Conservation (phyloP, 1,140 invertebrate genomes). For the Piezodorus guildinii region DNA sequence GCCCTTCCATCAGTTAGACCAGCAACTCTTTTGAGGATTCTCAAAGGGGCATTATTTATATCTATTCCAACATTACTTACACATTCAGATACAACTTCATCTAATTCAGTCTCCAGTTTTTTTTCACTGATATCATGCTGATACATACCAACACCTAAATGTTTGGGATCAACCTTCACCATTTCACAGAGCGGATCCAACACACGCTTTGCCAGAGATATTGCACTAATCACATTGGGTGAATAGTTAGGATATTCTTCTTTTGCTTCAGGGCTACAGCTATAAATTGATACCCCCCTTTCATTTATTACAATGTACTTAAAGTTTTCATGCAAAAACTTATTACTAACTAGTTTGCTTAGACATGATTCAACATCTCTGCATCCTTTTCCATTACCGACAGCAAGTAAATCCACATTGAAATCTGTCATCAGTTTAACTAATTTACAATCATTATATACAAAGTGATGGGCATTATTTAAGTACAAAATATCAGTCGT, state of each 20-base stretch:
- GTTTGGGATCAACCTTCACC: slow-evolving; percentile 84
- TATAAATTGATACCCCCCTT: slow-evolving; percentile 81
- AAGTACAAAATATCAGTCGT: slow-evolving; percentile 55
- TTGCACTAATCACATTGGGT: slow-evolving; percentile 64
- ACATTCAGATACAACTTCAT: slow-evolving; percentile 64
- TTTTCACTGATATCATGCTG: slow-evolving; percentile 79
- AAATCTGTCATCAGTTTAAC: not conserved
- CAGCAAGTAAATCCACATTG: slow-evolving; percentile 59
- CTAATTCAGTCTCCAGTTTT: slow-evolving; percentile 55
- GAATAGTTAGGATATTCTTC: slow-evolving; percentile 76
- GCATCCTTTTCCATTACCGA: slow-evolving; percentile 83
- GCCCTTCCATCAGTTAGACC: slow-evolving; percentile 64
- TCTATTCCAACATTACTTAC: slow-evolving; percentile 89
- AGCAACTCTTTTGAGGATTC: slow-evolving; percentile 66
- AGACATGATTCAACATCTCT: slow-evolving; percentile 71
- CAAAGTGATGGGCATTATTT: slow-evolving; percentile 16
- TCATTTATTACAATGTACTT: slow-evolving; percentile 77
- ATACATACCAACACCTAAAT: slow-evolving; percentile 85
- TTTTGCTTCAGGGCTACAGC: slow-evolving; percentile 66
- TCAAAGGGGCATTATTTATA: slow-evolving; percentile 69
- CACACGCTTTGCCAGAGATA: slow-evolving; percentile 74
- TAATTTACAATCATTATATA: not conserved
- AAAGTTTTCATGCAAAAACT: slow-evolving; percentile 40
- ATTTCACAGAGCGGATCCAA: slow-evolving; percentile 82
- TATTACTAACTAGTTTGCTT: slow-evolving; percentile 45